Base-by-base conservation (phyloP, 1,140 invertebrate species). In the Caenorhabditis remanei region DNA sequence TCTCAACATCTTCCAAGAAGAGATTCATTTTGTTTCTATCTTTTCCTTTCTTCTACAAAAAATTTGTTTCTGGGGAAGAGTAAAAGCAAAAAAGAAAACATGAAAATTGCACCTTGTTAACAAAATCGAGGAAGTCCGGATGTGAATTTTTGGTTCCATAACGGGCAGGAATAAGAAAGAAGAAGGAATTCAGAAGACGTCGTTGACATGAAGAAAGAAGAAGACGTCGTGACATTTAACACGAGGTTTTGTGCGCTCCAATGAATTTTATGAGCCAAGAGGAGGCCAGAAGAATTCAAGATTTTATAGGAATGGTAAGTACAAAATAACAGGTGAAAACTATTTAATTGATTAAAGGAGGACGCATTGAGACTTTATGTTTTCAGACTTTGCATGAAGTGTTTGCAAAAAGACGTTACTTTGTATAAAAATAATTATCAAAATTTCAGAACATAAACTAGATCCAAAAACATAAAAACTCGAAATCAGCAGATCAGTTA, bases 141-240 rank as follows among this genome's bases (percentile, higher is more conserved):
- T 24, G 9, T 8, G 14, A 71, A 71, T 63, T 79, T 46, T 19
- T 48, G 46, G 46, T 79, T 79, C 46, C 71, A 50, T 21, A 9
- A n/a, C 4, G 4, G 41, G 65, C 41, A 4, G 4, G 55, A 58
- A 58, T 7, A 19, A 58, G n/a, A 19, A 58, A 58, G 55, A n/a
- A 58, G 61, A 32, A 46, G 19, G 11, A 84, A 32, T 14, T 58
- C 32, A 55, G 55, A 24, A 61, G 32, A 83, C 79, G 40, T 79
- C 40, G 71, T 32, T 11, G 50, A 83, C 14, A 8, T 83, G 41
- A 11, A 55, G 43, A 24, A 14, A 48, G 79, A 83, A 46, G 79
- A 67, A 41, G 43, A 79, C 71, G 67, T 75, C 41, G 71, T 79
- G 71, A 79, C 71, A 79, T 79, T 79, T 79, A 79, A 48, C 71